Evolutionary conservation across 2,888 invertebrate genomes (phyloP), one percentile per base, ranked within the genome.

Genomic region (Sinelater perroti): DNA sequence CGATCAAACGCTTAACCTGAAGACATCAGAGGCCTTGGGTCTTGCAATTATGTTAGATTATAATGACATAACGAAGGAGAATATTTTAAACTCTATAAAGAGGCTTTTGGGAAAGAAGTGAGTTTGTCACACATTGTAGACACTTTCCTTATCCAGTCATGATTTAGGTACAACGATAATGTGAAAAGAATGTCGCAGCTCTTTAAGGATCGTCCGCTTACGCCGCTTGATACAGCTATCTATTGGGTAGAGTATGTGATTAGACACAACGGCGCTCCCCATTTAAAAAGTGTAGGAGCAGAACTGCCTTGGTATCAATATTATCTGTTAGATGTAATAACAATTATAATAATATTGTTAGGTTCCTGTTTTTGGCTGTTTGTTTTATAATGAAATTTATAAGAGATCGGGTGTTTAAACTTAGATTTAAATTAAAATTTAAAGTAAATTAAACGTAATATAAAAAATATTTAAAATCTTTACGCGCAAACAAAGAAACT

Each of bases 211-310:
- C 78, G 87, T 16, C 84, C 83, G 0, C 70, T 82, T 68, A 78
- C 80, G n/a, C 83, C 87, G 0, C 65, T 87, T 56, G 84, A 87
- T 17, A 83, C 82, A 14, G 84, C 84, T 0, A 75, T 85, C 0
- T 87, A 84, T 73, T 87, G 87, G 87, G 81, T 83, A 46, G 87
- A 87, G 71, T 85, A 87, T 63, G 82, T 86, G 0, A 72, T 84
- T 5, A 79, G 85, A 28, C 83, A 86, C 64, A 80, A 81, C 52
- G 85, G 85, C 1, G 84, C 84, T 0, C 63, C 72, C 1, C 82
- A 84, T 56, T 60, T 84, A 17, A 75, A 81, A 31, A 81, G 81
- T 7, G 79, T 81, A 1, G 81, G 81, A 0, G 72, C 81, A 1
- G 81, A 82, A 52, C 72, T 84, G 8, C 71, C 79, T 0, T 70